phyloP scores from a whole-genome alignment of 1,140 invertebrate genomes.

The Parasteatoda tepidariorum region DNA sequence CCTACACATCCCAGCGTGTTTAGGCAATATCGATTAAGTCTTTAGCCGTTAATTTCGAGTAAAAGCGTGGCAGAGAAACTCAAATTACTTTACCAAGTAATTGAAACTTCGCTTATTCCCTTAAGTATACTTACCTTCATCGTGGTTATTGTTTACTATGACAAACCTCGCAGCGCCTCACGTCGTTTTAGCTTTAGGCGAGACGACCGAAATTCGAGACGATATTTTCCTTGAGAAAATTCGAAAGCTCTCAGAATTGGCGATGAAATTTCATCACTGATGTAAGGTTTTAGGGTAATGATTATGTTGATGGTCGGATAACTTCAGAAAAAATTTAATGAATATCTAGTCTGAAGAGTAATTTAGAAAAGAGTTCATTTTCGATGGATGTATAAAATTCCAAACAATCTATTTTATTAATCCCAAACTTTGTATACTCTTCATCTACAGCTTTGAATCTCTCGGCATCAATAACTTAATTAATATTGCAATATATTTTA shows the following conservation, averaged over 20 bases:
- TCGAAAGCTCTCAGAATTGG: background rate
- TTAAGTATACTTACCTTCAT: background rate
- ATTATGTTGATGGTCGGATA: too few relatives aligned
- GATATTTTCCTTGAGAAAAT: background rate
- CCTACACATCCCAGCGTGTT: conserved; percentile 6
- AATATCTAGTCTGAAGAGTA: too few relatives aligned
- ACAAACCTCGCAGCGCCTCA: background rate
- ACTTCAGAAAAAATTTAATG: too few relatives aligned
- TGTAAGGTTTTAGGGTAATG: background rate
- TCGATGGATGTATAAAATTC: too few relatives aligned
- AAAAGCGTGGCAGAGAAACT: conserved; percentile 13
- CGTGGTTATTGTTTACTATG: conserved; percentile 31
- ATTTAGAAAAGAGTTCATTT: too few relatives aligned
- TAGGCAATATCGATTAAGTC: conserved; percentile 47
- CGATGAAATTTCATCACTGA: background rate
- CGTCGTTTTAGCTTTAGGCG: background rate
- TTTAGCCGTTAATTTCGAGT: conserved; percentile 43
- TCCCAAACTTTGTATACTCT: too few relatives aligned
- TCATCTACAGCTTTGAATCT: too few relatives aligned
- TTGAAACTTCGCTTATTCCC: conserved; percentile 49
- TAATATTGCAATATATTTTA: too few relatives aligned
- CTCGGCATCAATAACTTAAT: too few relatives aligned
- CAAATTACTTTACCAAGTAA: conserved; percentile 52
- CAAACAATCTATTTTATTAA: too few relatives aligned
- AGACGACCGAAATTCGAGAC: background rate